Evolutionary conservation across 2,113 vertebrate genomes (phyloP), one percentile per base, ranked within the genome.

Genomic region (Oenanthe oenanthe): DNA sequence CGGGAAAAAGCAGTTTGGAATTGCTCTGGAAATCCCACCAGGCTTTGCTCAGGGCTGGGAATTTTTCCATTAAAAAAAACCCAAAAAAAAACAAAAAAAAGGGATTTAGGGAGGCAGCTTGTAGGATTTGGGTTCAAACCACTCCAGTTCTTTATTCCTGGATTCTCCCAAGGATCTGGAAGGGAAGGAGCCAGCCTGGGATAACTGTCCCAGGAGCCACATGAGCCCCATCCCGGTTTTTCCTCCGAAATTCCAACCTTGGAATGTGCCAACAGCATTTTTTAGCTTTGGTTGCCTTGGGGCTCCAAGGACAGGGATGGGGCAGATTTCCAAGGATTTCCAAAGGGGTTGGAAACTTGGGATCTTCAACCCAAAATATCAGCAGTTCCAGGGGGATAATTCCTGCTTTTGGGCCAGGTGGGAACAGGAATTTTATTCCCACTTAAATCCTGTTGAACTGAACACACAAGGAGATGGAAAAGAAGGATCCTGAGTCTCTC

Each of bases 381-480:
- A 8, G 2, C 29, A 12, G 17, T 75, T 53, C n/a, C 47, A 38
- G 10, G 34, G 34, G 13, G 32, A 28, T n/a, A 32, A 5, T 45
- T 50, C 26, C 57, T 65, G 65, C 4, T 57, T 79, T 50, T n/a
- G 22, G 10, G 8, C 19, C 28, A 22, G 3, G 26, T 56, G 34
- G 6, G 36, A 86, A 13, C 6, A n/a, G 38, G 40, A 36, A 24
- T 77, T 45, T 53, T 51, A 32, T 68, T 68, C 14, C 32, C 38
- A 10, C 21, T 67, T 26, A 9, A 67, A 43, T 65, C 28, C 1
- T 0, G 5, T 24, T 40, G 32, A 51, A 11, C 3, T 2, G 34
- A 21, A 26, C 3, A 9, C 2, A 21, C 16, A 7, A 15, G 3
- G 31, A 31, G 16, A 26, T 20, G 19, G 36, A 45, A 50, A 74